A percentile compares a stretch with the other conserved stretches of the same genome.
Evolutionary conservation across 2,113 vertebrate species (phyloP).

Genomic region (Aspidoscelis tigris): DNA sequence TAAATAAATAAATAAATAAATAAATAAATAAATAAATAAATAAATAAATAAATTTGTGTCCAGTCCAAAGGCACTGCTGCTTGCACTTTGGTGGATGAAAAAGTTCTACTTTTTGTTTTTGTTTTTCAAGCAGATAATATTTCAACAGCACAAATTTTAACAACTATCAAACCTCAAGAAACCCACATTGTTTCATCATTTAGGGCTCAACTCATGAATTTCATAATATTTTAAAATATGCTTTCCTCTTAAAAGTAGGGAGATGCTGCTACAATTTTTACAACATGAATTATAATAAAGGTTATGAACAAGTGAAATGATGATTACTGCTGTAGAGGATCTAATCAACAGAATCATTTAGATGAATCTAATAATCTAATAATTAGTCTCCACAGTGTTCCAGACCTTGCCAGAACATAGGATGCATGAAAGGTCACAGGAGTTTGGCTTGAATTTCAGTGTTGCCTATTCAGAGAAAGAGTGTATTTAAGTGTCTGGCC

Average conservation of each 20-base stretch:
- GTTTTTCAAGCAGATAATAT: too few relatives aligned
- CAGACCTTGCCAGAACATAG: constrained; percentile 44
- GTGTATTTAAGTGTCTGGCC: constrained; percentile 34
- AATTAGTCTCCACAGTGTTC: constrained; percentile 1
- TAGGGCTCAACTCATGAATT: constrained; percentile 2
- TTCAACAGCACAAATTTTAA: too few relatives aligned
- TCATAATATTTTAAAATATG: background rate
- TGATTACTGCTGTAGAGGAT: background rate
- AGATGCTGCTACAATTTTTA: background rate
- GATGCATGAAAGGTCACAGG: constrained; percentile 30
- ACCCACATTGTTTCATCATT: too few relatives aligned
- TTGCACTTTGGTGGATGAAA: too few relatives aligned
- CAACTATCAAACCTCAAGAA: too few relatives aligned
- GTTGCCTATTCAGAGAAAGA: constrained; percentile 38
- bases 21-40: too few relatives aligned
- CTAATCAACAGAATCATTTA: constrained; percentile 13
- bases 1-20: too few relatives aligned
- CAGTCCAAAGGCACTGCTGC: too few relatives aligned
- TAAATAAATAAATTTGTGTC: too few relatives aligned
- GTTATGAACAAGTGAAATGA: background rate
- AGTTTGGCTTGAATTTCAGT: background rate
- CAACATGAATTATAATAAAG: background rate
- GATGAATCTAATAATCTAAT: constrained; percentile 26
- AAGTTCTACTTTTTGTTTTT: too few relatives aligned
- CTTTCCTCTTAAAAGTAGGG: background rate